Percentiles rank a stretch among this genome's conserved stretches.
phyloP scores from a whole-genome alignment of 2,888 invertebrate species.

The Dryobota labecula region DNA sequence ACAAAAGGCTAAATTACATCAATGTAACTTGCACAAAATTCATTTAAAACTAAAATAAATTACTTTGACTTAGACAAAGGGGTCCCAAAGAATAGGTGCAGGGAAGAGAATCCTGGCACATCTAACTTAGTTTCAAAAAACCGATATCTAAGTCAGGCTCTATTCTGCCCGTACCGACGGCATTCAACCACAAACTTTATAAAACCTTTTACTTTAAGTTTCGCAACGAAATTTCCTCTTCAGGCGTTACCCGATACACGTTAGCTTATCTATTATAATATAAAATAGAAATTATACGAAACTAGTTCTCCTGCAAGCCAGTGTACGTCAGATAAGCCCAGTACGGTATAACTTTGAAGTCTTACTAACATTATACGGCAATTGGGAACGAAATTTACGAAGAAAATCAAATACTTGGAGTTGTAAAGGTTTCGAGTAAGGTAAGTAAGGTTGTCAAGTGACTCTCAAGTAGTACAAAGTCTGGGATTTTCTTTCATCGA shows the following conservation, averaged over 20 bases:
- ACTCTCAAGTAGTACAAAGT: constrained; percentile 40
- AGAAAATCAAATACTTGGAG: constrained; percentile 67
- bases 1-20: constrained; percentile 1
- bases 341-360: constrained; percentile 70
- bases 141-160: constrained; percentile 55
- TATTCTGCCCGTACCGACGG: constrained; percentile 51
- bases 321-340: constrained; percentile 70
- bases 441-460: constrained; percentile 42
- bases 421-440: constrained; percentile 54
- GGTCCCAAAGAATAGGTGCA: constrained; percentile 32
- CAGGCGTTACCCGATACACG: constrained; percentile 65
- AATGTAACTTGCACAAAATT: constrained; percentile 26
- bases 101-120: constrained; percentile 34
- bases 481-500: constrained; percentile 47
- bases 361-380: constrained; percentile 64
- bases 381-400: constrained; percentile 64
- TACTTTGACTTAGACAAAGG: constrained; percentile 36
- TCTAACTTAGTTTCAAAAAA: constrained; percentile 62
- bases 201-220: constrained; percentile 66
- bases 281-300: constrained; percentile 72
- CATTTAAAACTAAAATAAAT: constrained; percentile 47
- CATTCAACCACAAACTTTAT: constrained; percentile 60
- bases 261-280: constrained; percentile 73
- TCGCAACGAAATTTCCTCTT: constrained; percentile 63
- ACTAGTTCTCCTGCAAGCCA: constrained; percentile 65